A percentile compares a stretch with the other conserved stretches of the same genome.
phyloP scores from a whole-genome alignment of 2,797 vertebrate genomes.

The Malurus splendens region DNA sequence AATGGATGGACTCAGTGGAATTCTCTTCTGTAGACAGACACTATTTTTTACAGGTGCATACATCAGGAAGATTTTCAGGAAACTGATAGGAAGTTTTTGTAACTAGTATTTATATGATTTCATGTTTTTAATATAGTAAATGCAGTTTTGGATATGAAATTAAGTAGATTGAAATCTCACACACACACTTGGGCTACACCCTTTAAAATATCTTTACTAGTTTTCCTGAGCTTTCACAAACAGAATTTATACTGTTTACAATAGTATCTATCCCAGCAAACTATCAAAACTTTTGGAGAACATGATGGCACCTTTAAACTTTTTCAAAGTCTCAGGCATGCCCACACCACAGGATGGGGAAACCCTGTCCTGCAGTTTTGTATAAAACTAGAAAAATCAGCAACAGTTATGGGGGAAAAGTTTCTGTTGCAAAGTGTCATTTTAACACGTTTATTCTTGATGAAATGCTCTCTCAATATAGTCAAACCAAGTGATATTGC shows the following conservation, averaged over 20 bases:
- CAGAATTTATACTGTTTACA: neutral
- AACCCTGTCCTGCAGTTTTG: neutral
- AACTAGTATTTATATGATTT: neutral
- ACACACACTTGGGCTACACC: too few species aligned
- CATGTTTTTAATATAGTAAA: neutral
- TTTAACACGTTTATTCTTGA: neutral
- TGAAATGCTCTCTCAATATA: neutral
- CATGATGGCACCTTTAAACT: neutral
- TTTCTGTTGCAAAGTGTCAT: neutral
- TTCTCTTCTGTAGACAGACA: neutral
- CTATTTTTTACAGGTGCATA: neutral
- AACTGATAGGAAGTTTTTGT: neutral
- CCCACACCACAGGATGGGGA: neutral
- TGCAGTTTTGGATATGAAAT: neutral
- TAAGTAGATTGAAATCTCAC: neutral
- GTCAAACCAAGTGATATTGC: neutral
- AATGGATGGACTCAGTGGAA: neutral
- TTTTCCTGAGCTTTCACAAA: neutral
- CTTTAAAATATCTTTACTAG: neutral
- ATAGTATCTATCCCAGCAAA: neutral
- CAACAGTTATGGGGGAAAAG: neutral
- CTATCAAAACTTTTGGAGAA: neutral
- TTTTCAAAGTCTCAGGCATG: neutral
- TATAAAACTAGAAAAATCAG: neutral
- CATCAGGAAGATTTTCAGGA: neutral